Conservation (phyloP, 2,888 invertebrate genomes). For the Empis livida region DNA sequence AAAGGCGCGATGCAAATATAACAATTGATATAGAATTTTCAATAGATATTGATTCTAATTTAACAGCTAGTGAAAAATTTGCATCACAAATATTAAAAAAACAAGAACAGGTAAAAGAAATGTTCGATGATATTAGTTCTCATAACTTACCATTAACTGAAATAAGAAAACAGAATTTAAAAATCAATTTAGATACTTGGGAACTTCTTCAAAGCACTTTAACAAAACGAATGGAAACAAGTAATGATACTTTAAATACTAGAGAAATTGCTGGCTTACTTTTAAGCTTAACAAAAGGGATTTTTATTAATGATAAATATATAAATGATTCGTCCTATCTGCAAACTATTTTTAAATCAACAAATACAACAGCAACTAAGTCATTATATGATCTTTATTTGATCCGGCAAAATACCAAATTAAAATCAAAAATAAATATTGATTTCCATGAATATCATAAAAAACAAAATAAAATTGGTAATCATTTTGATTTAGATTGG, state of each 20-base stretch:
- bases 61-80: constrained; percentile 5
- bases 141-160: constrained; percentile 3
- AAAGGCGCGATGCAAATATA: not conserved
- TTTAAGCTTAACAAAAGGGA: no score
- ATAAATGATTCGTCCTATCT: not conserved
- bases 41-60: constrained; percentile 10
- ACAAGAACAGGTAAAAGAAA: not conserved
- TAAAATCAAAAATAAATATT: not conserved
- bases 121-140: constrained; percentile 5
- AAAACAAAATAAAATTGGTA: not conserved
- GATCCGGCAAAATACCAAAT: not conserved
- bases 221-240: not conserved
- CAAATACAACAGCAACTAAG: not conserved
- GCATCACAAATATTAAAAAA: constrained; percentile 1
- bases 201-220: not conserved
- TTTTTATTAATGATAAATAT: not conserved
- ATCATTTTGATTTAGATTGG: not conserved
- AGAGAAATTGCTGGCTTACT: no score
- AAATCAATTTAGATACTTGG: not conserved
- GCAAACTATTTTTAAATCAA: not conserved
- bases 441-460: no score
- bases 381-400: not conserved
- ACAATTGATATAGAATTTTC: constrained; percentile 1
- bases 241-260: no score
- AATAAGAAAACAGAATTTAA: not conserved